Evolutionary conservation across 2,797 vertebrate species (phyloP).

Genomic region (Adelosebastes latens): DNA sequence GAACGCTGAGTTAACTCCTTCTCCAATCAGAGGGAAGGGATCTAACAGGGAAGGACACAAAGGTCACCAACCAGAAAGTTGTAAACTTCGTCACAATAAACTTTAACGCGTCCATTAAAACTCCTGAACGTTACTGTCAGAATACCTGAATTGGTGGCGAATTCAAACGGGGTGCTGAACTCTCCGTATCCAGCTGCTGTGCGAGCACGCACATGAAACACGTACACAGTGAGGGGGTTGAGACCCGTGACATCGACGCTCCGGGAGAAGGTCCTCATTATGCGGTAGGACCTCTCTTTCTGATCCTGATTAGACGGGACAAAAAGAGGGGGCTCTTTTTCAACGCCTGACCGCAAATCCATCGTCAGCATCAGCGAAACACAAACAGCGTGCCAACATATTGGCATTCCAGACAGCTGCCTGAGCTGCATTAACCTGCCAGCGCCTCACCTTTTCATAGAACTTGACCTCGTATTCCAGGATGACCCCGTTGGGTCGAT

Average conservation of each 20-base stretch:
- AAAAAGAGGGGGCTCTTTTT: conserved; percentile 47
- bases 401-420: conserved; percentile 45
- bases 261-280: conserved; percentile 92
- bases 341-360: conserved; percentile 44
- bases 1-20: conserved; percentile 95
- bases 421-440: conserved; percentile 55
- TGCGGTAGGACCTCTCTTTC: conserved; percentile 96
- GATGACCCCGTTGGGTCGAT: conserved; percentile 97
- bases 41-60: conserved; percentile 75
- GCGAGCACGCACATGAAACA: conserved; percentile 96
- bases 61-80: conserved; percentile 5
- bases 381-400: conserved; percentile 36
- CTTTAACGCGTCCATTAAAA: neutral
- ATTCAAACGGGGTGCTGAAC: conserved; percentile 94
- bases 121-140: neutral
- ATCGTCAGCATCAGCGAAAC: conserved; percentile 27
- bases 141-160: conserved; percentile 96
- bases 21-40: conserved; percentile 96
- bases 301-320: conserved; percentile 87
- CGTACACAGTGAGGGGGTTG: conserved; percentile 94
- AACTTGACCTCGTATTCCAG: conserved; percentile 99
- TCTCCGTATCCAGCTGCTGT: conserved; percentile 97
- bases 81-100: neutral
- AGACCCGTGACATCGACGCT: conserved; percentile 93
- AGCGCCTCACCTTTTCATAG: conserved; percentile 94